These are phyloP conservation scores for Neoaliturus tenellus DNA, from an alignment of 2,888 invertebrate genomes.

Conservation along the genomic window DNA sequence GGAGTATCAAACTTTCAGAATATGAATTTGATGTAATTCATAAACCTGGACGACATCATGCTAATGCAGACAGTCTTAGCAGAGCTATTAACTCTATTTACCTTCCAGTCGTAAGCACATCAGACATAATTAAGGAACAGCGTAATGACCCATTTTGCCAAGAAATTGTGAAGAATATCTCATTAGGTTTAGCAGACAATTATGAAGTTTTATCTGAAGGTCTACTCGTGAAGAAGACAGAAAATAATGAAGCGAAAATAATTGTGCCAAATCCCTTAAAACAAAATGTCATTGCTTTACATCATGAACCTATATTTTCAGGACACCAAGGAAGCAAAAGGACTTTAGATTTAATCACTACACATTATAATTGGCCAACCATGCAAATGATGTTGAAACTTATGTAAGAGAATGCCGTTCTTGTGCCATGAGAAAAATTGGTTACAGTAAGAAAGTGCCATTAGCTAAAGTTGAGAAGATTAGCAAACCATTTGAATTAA, in stretches of 20 bases:
- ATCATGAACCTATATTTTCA: too few relatives aligned
- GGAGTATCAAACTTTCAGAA: conserved; percentile 69
- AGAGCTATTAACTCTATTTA: not conserved
- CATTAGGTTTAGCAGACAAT: too few relatives aligned
- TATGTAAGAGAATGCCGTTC: too few relatives aligned
- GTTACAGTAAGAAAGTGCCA: conserved; percentile 68
- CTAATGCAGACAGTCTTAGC: too few relatives aligned
- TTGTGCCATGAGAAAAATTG: conserved; percentile 67
- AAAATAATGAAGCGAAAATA: too few relatives aligned
- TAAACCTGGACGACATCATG: not conserved
- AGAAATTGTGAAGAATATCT: too few relatives aligned
- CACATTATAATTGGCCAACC: conserved; percentile 67
- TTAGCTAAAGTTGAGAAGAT: conserved; percentile 30
- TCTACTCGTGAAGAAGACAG: too few relatives aligned
- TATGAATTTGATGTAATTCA: conserved; percentile 65
- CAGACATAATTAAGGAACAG: conserved; percentile 9
- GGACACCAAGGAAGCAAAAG: conserved; percentile 67
- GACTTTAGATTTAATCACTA: conserved; percentile 64
- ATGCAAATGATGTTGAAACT: conserved; percentile 64
- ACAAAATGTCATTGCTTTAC: too few relatives aligned
- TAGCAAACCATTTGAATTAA: too few relatives aligned
- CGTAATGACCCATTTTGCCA: too few relatives aligned
- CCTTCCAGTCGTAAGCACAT: not conserved
- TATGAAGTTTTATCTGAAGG: too few relatives aligned
- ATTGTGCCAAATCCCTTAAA: too few relatives aligned